These are phyloP conservation scores for Hippocampus kuda DNA, from an alignment of 2,797 vertebrate species.

Conservation along the genomic window DNA sequence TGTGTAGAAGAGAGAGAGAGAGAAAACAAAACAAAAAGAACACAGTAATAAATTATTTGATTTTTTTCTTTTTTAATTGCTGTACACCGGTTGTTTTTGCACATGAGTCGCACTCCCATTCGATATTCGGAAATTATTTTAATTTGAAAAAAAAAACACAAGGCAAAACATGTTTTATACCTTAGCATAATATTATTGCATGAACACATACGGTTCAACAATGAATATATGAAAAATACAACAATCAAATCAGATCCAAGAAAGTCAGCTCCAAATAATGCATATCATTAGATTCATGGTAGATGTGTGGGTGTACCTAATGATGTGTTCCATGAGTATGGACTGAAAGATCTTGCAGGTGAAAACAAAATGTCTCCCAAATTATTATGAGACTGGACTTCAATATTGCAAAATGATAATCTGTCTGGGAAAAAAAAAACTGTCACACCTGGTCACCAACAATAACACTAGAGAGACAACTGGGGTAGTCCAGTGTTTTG, in stretches of 20 bases:
- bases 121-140: not conserved
- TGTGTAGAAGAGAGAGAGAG: conserved; percentile 33
- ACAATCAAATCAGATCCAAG: not conserved
- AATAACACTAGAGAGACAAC: not conserved
- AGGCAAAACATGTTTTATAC: conserved; percentile 25
- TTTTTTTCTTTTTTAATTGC: conserved; percentile 61
- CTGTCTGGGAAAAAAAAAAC: not conserved
- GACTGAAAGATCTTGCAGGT: not conserved
- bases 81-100: conserved; percentile 31
- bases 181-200: conserved; percentile 42
- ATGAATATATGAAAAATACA: not conserved
- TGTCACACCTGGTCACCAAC: no score
- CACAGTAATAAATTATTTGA: conserved; percentile 71
- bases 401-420: not conserved
- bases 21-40: conserved; percentile 42
- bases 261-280: not conserved
- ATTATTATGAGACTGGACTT: not conserved
- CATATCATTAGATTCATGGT: not conserved
- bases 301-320: not conserved
- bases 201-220: conserved; percentile 41
- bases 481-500: not conserved
- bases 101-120: not conserved
- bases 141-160: conserved; percentile 23
- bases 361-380: not conserved
- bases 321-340: not conserved